These are phyloP conservation scores for Rhimphoctona megacephalus DNA, from an alignment of 2,888 invertebrate species.

Conservation along the genomic window DNA sequence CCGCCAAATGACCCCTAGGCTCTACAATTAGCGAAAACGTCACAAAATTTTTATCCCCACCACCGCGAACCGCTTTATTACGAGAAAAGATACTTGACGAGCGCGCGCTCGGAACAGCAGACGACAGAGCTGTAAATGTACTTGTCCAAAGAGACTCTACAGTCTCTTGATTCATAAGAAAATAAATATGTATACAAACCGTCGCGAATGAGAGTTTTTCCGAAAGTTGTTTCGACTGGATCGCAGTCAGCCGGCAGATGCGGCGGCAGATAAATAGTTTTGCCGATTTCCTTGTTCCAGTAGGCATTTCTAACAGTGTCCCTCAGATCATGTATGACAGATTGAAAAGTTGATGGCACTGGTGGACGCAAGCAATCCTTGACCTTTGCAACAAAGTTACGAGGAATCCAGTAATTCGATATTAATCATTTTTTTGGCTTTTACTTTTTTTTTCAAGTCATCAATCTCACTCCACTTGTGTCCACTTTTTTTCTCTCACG, in stretches of 20 bases:
- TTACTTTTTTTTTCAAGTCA: not conserved
- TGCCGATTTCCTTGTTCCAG: slow-evolving; percentile 85
- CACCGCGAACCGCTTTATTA: too few species aligned
- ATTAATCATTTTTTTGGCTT: not conserved
- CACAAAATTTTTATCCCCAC: too few species aligned
- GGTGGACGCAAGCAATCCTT: slow-evolving; percentile 81
- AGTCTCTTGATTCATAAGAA: not conserved
- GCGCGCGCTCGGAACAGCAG: too few species aligned
- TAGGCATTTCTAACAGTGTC: slow-evolving; percentile 85
- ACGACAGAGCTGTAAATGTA: too few species aligned
- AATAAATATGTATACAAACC: slow-evolving; percentile 8
- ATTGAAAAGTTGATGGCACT: slow-evolving; percentile 84
- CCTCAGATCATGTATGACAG: slow-evolving; percentile 84
- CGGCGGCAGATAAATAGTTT: slow-evolving; percentile 83
- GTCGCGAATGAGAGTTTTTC: slow-evolving; percentile 74
- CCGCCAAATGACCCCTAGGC: too few species aligned
- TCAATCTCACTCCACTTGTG: slow-evolving; percentile 31
- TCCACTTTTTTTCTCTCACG: slow-evolving; percentile 21
- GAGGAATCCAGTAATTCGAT: slow-evolving; percentile 14
- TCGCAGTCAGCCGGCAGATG: slow-evolving; percentile 85
- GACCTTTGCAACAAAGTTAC: slow-evolving; percentile 69
- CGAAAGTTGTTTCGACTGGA: slow-evolving; percentile 83
- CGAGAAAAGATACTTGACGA: too few species aligned
- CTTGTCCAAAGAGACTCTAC: too few species aligned
- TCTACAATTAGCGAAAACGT: too few species aligned